These are phyloP conservation scores for Aporrectodea caliginosa DNA, from an alignment of 1,140 invertebrate species.

Conservation along the genomic window DNA sequence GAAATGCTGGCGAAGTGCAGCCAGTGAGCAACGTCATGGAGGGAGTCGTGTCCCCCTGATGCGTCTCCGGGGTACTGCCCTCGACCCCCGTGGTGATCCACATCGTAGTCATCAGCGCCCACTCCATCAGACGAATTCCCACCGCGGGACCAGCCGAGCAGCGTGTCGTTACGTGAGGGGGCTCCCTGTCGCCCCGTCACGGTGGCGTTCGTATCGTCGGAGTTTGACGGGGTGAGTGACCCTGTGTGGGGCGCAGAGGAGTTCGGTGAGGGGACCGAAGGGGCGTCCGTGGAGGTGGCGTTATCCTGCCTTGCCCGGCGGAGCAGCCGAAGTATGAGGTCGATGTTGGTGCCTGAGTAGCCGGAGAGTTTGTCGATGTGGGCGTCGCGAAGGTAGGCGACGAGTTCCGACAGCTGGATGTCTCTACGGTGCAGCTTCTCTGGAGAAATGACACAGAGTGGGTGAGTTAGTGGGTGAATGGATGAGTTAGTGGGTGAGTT, in stretches of 20 bases:
- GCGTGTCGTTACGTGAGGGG: not conserved
- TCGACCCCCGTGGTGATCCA: not conserved
- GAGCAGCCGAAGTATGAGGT: slow-evolving; percentile 21
- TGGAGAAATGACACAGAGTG: not conserved
- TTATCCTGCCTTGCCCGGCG: not conserved
- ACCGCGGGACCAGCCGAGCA: not conserved
- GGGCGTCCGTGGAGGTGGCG: not conserved
- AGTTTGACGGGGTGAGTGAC: not conserved
- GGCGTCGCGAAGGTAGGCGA: slow-evolving; percentile 15
- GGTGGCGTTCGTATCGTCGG: not conserved
- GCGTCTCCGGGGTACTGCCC: not conserved
- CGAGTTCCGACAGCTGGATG: slow-evolving; percentile 20
- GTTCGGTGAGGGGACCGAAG: not conserved
- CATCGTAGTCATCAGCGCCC: not conserved
- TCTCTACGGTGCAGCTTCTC: slow-evolving; percentile 26
- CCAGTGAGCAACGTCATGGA: slow-evolving; percentile 30
- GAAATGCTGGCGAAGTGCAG: slow-evolving; percentile 35
- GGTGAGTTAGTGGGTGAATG: not conserved
- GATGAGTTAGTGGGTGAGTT: not conserved
- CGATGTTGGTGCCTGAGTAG: slow-evolving; percentile 23
- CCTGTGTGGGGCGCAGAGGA: not conserved
- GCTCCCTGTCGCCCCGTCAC: no score
- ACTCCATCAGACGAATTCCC: not conserved
- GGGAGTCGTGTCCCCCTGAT: slow-evolving; percentile 12
- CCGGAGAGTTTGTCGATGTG: slow-evolving; percentile 17